Conservation (phyloP, 2,797 vertebrate genomes). For the Hypotaenidia okinawae region DNA sequence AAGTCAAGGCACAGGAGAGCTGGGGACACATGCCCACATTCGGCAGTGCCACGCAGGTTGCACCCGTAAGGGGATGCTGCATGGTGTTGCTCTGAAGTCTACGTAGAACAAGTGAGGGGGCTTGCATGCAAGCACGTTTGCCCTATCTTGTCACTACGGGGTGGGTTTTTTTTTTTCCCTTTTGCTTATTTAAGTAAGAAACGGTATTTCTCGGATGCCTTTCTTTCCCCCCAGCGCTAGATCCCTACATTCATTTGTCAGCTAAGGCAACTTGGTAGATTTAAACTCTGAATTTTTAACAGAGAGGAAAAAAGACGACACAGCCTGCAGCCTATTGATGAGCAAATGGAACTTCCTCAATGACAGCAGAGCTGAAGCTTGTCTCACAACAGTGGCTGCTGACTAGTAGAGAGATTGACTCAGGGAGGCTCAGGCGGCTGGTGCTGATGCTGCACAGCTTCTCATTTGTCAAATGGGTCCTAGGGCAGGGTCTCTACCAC, state of each 20-base stretch:
- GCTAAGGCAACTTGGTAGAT: constrained; percentile 77
- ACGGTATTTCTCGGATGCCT: constrained; percentile 1
- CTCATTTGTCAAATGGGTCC: constrained; percentile 87
- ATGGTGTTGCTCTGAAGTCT: constrained; percentile 85
- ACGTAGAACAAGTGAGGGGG: constrained; percentile 81
- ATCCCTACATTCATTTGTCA: constrained; percentile 72
- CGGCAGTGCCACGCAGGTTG: constrained; percentile 94
- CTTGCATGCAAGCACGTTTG: constrained; percentile 79
- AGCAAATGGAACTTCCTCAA: constrained; percentile 79
- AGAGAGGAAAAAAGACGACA: constrained; percentile 47
- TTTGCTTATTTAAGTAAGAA: constrained; percentile 73
- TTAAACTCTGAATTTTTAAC: constrained; percentile 52
- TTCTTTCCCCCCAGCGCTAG: constrained; percentile 39
- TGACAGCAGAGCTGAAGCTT: constrained; percentile 76
- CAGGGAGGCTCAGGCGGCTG: constrained; percentile 75
- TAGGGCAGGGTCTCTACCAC: constrained; percentile 81
- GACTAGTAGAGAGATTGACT: constrained; percentile 73
- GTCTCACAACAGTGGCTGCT: constrained; percentile 75
- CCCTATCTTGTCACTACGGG: constrained; percentile 74
- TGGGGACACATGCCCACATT: constrained; percentile 95
- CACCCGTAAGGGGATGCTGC: constrained; percentile 94
- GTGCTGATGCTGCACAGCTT: constrained; percentile 77
- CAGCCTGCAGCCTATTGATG: constrained; percentile 77
- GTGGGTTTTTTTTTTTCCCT: not conserved
- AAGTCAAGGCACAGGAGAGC: constrained; percentile 96